Percentiles rank a stretch among this genome's conserved stretches.
Evolutionary conservation across 2,888 invertebrate species (phyloP).

Genomic region (Therioaphis trifolii): DNA sequence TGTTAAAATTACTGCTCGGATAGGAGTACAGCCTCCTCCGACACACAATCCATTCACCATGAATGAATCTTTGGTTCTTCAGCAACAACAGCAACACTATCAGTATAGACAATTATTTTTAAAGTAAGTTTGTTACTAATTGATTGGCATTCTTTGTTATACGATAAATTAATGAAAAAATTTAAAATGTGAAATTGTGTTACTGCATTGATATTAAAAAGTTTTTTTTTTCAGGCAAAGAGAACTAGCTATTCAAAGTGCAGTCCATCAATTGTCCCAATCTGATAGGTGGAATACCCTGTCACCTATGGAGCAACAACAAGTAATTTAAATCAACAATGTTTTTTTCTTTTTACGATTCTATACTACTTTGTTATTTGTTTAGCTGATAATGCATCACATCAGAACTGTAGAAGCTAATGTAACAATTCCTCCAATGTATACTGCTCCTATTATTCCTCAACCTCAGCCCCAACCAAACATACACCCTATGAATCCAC

Average conservation of each 20-base stretch:
- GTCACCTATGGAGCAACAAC: constrained; percentile 71
- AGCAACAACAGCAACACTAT: constrained; percentile 52
- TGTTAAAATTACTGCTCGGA: constrained; percentile 43
- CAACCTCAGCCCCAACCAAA: constrained; percentile 40
- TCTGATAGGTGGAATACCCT: constrained; percentile 71
- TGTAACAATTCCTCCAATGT: constrained; percentile 50
- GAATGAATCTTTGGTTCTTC: constrained; percentile 55
- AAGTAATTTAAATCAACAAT: constrained; percentile 63
- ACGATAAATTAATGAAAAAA: too few species aligned
- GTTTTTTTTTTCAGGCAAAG: constrained; percentile 52
- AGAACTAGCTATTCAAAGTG: constrained; percentile 63
- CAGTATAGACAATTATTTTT: constrained; percentile 47
- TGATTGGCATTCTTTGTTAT: too few species aligned
- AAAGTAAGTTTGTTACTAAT: too few species aligned
- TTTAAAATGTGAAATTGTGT: too few species aligned
- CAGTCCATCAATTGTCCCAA: constrained; percentile 68
- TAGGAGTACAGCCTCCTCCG: constrained; percentile 49
- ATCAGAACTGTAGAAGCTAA: constrained; percentile 55
- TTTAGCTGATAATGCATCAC: constrained; percentile 57
- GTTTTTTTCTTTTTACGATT: background rate
- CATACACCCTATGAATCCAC: constrained; percentile 50
- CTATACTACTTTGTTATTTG: background rate
- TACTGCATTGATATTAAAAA: background rate
- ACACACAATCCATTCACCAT: constrained; percentile 47
- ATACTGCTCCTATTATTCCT: constrained; percentile 44